Conservation (phyloP, 2,888 invertebrate species). For the Rhagophthalmus giganteus region DNA sequence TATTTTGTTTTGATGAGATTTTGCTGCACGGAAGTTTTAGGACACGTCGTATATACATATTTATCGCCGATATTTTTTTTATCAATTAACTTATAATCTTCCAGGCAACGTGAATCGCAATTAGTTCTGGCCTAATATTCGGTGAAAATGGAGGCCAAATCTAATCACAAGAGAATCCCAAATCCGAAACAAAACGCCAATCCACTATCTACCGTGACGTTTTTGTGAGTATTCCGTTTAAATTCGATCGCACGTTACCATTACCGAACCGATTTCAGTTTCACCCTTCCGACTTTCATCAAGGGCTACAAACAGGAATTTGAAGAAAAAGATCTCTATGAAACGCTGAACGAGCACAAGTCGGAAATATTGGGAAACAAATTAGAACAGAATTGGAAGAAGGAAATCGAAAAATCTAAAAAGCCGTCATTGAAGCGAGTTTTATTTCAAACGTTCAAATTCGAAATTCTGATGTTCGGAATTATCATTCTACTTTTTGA, state of each 20-base stretch:
- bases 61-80: too few relatives aligned
- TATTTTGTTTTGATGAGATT: too few relatives aligned
- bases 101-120: too few relatives aligned
- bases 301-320: constrained; percentile 55
- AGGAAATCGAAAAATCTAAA: constrained; percentile 30
- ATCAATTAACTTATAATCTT: too few relatives aligned
- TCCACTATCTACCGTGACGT: not conserved
- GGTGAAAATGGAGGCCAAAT: not conserved
- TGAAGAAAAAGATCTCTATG: constrained; percentile 55
- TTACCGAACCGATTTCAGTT: constrained; percentile 45
- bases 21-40: too few relatives aligned
- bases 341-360: constrained; percentile 53
- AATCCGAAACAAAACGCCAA: constrained; percentile 1
- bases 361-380: constrained; percentile 53
- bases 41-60: too few relatives aligned
- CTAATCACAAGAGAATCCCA: not conserved
- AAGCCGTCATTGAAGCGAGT: constrained; percentile 41
- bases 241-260: not conserved
- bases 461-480: constrained; percentile 41
- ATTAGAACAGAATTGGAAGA: constrained; percentile 49
- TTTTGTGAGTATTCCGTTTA: not conserved
- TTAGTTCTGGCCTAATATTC: too few relatives aligned
- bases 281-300: constrained; percentile 55
- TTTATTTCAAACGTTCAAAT: constrained; percentile 41
- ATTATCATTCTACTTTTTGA: constrained; percentile 40